phyloP scores from a whole-genome alignment of 2,797 vertebrate genomes.

The Alectoris magna region DNA sequence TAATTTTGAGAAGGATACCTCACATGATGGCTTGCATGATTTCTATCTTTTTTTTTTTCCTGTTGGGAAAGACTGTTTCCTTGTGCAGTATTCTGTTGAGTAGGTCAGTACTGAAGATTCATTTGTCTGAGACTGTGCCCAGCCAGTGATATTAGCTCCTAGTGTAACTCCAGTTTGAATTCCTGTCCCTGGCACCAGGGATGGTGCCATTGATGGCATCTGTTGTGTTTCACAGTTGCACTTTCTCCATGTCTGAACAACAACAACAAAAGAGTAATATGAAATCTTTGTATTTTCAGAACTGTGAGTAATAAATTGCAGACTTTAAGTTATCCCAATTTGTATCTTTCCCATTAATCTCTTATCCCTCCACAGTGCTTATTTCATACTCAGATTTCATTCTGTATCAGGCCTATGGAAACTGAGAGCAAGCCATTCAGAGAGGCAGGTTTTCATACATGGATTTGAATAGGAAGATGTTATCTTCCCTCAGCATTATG shows the following conservation, averaged over 20 bases:
- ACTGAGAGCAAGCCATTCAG: neutral
- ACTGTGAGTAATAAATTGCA: neutral
- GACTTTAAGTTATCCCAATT: neutral
- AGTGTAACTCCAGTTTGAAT: neutral
- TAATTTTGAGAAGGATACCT: neutral
- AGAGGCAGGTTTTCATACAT: neutral
- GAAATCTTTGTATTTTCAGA: slow-evolving; percentile 1
- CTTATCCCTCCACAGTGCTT: neutral
- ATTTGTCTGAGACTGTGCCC: neutral
- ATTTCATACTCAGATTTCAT: neutral
- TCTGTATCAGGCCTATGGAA: neutral
- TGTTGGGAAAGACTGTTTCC: neutral
- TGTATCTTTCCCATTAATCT: neutral
- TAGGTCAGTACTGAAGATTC: neutral
- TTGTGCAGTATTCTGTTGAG: neutral
- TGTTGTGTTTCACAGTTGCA: neutral
- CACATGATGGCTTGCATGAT: neutral
- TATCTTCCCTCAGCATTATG: neutral
- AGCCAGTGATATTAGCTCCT: neutral
- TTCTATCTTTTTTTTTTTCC: neutral
- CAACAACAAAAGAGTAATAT: neutral
- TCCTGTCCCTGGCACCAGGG: neutral
- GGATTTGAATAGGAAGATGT: neutral
- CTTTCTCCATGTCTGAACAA: neutral
- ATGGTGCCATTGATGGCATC: too few relatives aligned